A percentile compares a stretch with the other conserved stretches of the same genome.
These are phyloP conservation scores for Neuroscelio doddi DNA, from an alignment of 2,888 invertebrate species.

Conservation along the genomic window DNA sequence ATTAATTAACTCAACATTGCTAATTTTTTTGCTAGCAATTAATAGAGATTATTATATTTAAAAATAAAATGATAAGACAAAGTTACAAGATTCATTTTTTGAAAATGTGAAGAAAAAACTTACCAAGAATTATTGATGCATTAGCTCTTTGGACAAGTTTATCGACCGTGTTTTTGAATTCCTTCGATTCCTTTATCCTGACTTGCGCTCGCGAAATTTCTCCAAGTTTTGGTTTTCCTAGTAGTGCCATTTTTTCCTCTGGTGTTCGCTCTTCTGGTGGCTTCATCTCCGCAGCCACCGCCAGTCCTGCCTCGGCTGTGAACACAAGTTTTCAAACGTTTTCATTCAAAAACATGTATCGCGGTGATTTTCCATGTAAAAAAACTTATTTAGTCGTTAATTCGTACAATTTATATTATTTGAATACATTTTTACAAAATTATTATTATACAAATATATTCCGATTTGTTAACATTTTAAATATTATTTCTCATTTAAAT, in stretches of 20 bases:
- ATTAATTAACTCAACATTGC: too few relatives aligned
- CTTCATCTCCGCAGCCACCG: slow-evolving; percentile 78
- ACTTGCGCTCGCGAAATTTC: slow-evolving; percentile 90
- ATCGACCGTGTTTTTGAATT: slow-evolving; percentile 99
- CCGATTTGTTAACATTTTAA: too few relatives aligned
- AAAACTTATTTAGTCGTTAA: not conserved
- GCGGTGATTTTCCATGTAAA: not conserved
- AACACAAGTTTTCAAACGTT: slow-evolving; percentile 48
- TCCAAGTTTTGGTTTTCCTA: slow-evolving; percentile 94
- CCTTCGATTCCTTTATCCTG: slow-evolving; percentile 96
- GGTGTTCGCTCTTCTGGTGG: slow-evolving; percentile 81
- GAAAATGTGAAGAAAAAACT: slow-evolving; percentile 39
- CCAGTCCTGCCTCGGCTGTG: slow-evolving; percentile 75
- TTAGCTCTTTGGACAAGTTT: slow-evolving; percentile 98
- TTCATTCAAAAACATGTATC: slow-evolving; percentile 28
- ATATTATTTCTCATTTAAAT: too few relatives aligned
- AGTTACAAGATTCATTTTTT: not conserved
- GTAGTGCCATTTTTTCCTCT: slow-evolving; percentile 88
- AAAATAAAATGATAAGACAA: too few relatives aligned
- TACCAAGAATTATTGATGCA: slow-evolving; percentile 88
- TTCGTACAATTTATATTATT: too few relatives aligned
- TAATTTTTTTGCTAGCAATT: too few relatives aligned
- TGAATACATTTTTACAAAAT: too few relatives aligned
- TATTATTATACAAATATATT: too few relatives aligned
- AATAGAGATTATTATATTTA: too few relatives aligned